Evolutionary conservation across 2,113 vertebrate genomes (phyloP), one percentile per base, ranked within the genome.

Genomic region (Cheirogaleus medius): DNA sequence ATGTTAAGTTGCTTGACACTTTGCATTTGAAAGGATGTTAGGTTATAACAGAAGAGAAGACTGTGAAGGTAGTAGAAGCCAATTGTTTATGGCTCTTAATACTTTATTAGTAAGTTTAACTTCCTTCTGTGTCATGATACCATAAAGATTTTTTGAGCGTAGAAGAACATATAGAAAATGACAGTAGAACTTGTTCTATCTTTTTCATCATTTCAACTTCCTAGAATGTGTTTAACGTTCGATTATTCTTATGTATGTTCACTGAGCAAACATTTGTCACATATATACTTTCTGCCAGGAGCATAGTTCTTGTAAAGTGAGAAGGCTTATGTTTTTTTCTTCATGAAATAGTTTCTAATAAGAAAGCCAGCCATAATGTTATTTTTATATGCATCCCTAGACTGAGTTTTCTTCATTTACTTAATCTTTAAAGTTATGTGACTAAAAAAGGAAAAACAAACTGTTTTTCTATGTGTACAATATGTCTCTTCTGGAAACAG

Each of bases 201-300:
- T 81, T 71, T 95, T 86, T 58, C 9, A 17, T 95, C 12, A 58
- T 86, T 13, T 32, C 39, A 66, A 21, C 17, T 68, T 92, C 47
- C 74, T 90, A 9, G 64, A 93, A 64, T 88, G 18, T 86, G 27
- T 58, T 49, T 56, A 37, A 85, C 37, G 27, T 86, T 89, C 15
- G 74, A 78, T 95, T 92, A 66, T 17, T 4, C 47, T 91, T 63
- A 10, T 32, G 58, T 77, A 27, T 77, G 69, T 94, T 84, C 52
- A 89, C 37, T 91, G 10, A 89, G 77, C 37, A 89, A 80, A 63
- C 21, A 91, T 92, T 95, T 97, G 39, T 88, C 29, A 21, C 15
- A 76, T 39, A 73, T 69, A 8, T 58, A 25, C 34, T 88, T 94
- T 88, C 21, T 91, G 5, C 56, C 2, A 58, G 37, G n/a, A 91